phyloP scores from a whole-genome alignment of 1,140 invertebrate species.

The Drosophila pandora region DNA sequence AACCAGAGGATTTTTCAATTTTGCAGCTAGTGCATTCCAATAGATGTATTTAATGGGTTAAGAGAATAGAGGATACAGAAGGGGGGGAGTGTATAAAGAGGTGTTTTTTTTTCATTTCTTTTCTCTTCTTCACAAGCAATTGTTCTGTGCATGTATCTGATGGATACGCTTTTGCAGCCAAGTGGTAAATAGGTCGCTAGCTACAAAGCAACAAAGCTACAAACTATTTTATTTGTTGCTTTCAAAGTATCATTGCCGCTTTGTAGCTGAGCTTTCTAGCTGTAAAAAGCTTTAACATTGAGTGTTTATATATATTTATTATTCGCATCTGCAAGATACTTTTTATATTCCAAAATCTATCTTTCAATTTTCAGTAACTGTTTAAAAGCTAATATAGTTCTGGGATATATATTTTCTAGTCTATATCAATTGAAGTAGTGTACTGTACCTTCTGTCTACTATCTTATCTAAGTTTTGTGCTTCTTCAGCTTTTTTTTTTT shows the following conservation, averaged over 20 bases:
- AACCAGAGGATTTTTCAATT: slow-evolving; percentile 19
- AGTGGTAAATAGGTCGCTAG: slow-evolving; percentile 56
- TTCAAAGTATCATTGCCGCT: slow-evolving; percentile 1
- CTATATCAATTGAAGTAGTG: neutral
- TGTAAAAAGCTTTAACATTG: slow-evolving; percentile 35
- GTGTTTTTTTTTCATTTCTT: slow-evolving; percentile 9
- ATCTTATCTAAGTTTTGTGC: slow-evolving; percentile 29
- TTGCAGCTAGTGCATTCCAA: slow-evolving; percentile 41
- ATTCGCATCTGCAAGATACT: slow-evolving; percentile 47
- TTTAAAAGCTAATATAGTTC: neutral
- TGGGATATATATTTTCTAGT: neutral
- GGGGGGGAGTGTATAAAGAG: slow-evolving; percentile 1
- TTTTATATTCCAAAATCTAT: slow-evolving; percentile 16
- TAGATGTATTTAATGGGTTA: neutral
- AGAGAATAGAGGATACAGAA: too few relatives aligned
- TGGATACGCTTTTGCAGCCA: slow-evolving; percentile 30
- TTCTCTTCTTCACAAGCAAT: slow-evolving; percentile 13
- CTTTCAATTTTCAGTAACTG: slow-evolving; percentile 1
- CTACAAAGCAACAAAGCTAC: slow-evolving; percentile 32
- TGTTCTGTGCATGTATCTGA: slow-evolving; percentile 54
- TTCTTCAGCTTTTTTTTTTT: slow-evolving; percentile 11
- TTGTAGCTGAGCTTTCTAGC: slow-evolving; percentile 26
- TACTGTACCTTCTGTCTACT: slow-evolving; percentile 6
- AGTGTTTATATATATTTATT: slow-evolving; percentile 26
- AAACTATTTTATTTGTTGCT: slow-evolving; percentile 48